Conservation (phyloP, 2,888 invertebrate species). For the Panopea generosa region DNA sequence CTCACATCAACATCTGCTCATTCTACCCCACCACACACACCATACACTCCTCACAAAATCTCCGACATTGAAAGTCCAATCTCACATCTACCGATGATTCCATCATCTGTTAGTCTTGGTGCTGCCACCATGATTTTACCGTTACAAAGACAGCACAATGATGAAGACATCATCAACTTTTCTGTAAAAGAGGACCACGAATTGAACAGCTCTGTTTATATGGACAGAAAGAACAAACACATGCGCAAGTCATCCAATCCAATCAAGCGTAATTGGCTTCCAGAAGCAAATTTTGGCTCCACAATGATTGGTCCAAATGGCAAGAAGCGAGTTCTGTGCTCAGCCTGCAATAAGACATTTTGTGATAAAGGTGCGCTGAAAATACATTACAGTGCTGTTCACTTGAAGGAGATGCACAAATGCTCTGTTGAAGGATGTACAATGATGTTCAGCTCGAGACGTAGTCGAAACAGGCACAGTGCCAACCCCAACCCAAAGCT, state of each 20-base stretch:
- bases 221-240: conserved; percentile 83
- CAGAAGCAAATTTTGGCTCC: conserved; percentile 82
- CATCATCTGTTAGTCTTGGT: conserved; percentile 47
- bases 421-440: conserved; percentile 99
- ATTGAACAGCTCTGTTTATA: conserved; percentile 59
- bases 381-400: conserved; percentile 99
- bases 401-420: conserved; percentile 99
- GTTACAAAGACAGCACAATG: conserved; percentile 60
- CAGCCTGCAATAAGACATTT: conserved; percentile 99
- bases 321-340: conserved; percentile 98
- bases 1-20: conserved; percentile 72
- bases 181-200: conserved; percentile 75
- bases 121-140: conserved; percentile 66
- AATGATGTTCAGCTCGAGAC: conserved; percentile 99
- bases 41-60: conserved; percentile 66
- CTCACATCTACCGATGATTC: conserved; percentile 52
- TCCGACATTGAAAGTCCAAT: conserved; percentile 55
- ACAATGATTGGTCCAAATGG: conserved; percentile 84
- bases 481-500: conserved; percentile 99
- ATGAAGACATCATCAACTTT: conserved; percentile 73
- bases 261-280: conserved; percentile 85
- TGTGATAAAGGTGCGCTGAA: conserved; percentile 99
- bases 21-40: conserved; percentile 68
- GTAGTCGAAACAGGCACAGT: conserved; percentile 98
- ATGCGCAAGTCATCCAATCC: conserved; percentile 85